Percentiles rank a stretch among this genome's conserved stretches.
Evolutionary conservation across 1,140 invertebrate genomes (phyloP).

Genomic region (Drepana arcuata): DNA sequence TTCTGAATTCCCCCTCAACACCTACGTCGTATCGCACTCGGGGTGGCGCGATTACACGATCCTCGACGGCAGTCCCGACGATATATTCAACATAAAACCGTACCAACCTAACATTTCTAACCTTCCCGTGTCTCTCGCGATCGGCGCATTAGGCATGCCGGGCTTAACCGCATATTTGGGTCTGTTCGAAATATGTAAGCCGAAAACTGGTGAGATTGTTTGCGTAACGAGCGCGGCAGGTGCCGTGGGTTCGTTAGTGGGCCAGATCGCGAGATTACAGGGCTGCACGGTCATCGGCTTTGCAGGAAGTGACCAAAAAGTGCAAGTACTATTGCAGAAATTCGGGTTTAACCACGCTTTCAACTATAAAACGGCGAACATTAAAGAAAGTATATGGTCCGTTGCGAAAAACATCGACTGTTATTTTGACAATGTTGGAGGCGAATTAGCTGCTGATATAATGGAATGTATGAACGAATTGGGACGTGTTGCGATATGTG

Average conservation of each 20-base stretch:
- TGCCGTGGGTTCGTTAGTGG: conserved; percentile 78
- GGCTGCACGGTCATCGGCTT: conserved; percentile 78
- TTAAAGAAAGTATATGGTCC: conserved; percentile 66
- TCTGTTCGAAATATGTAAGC: conserved; percentile 76
- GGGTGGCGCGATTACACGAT: conserved; percentile 73
- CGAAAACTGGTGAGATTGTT: conserved; percentile 76
- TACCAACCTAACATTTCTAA: conserved; percentile 22
- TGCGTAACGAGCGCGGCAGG: conserved; percentile 76
- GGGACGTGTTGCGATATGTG: conserved; percentile 73
- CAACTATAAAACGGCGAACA: conserved; percentile 78
- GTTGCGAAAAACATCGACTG: conserved; percentile 75
- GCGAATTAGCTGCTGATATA: conserved; percentile 68
- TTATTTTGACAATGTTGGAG: conserved; percentile 74
- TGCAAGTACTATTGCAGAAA: conserved; percentile 74
- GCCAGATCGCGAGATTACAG: conserved; percentile 79
- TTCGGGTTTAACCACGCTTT: conserved; percentile 77
- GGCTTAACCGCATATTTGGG: conserved; percentile 80
- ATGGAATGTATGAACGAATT: conserved; percentile 72
- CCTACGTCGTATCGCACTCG: conserved; percentile 66
- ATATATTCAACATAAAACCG: conserved; percentile 15
- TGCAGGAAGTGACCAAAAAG: conserved; percentile 78
- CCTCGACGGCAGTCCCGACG: conserved; percentile 15
- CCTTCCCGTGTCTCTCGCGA: conserved; percentile 14
- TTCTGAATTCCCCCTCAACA: conserved; percentile 67
- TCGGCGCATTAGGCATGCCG: conserved; percentile 27